Evolutionary conservation across 2,888 invertebrate genomes (phyloP).

Genomic region (Adelognathus sp.): DNA sequence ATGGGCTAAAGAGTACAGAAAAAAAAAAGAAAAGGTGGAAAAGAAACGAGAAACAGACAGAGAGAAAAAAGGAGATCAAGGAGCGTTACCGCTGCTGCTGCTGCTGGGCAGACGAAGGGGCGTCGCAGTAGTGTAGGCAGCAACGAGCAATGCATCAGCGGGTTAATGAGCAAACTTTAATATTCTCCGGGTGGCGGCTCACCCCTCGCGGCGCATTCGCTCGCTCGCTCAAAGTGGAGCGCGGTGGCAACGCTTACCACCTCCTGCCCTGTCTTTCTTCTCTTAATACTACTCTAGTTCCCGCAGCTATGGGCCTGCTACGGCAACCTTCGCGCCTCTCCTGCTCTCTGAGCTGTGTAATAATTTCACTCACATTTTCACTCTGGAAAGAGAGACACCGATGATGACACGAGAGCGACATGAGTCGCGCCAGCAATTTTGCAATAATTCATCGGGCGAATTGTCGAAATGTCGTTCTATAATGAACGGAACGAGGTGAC

Average conservation of each 20-base stretch:
- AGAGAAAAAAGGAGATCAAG: conserved; percentile 32
- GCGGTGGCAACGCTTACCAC: conserved; percentile 52
- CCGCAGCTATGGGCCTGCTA: conserved; percentile 39
- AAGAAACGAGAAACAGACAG: conserved; percentile 13
- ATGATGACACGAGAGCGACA: neutral
- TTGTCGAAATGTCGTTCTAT: neutral
- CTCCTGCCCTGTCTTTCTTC: conserved; percentile 52
- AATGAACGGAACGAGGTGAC: neutral
- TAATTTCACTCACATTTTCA: neutral
- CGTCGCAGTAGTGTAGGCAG: conserved; percentile 50
- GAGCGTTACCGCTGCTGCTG: conserved; percentile 37
- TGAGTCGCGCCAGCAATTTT: conserved; percentile 2
- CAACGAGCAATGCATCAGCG: conserved; percentile 73
- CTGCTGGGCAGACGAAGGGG: conserved; percentile 46
- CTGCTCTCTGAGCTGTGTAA: neutral
- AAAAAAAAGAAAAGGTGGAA: conserved; percentile 18
- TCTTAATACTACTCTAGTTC: conserved; percentile 56
- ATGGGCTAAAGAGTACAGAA: conserved; percentile 26
- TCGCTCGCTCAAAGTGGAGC: conserved; percentile 47
- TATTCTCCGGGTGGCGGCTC: conserved; percentile 65
- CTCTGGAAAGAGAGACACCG: conserved; percentile 3
- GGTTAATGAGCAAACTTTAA: conserved; percentile 76
- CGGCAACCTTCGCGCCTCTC: conserved; percentile 11
- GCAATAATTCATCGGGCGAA: conserved; percentile 7
- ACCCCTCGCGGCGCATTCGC: conserved; percentile 41